These are phyloP conservation scores for Mythimna lalbum DNA, from an alignment of 2,888 invertebrate species.

Conservation along the genomic window DNA sequence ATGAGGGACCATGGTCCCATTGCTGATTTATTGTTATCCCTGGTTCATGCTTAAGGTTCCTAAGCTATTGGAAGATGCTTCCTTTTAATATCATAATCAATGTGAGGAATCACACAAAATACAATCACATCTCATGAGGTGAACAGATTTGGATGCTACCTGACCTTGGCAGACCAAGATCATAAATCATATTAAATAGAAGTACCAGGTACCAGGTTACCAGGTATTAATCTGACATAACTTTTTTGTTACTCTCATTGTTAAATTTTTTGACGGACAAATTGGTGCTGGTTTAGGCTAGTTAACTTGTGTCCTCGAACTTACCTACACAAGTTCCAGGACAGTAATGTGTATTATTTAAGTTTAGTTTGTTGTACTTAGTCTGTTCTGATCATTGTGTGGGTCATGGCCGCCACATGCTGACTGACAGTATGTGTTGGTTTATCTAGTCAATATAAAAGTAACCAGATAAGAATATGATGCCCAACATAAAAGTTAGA, in stretches of 20 bases:
- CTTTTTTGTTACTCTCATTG: not conserved
- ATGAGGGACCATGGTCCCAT: too few relatives aligned
- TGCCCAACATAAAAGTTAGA: not conserved
- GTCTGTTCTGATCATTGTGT: too few relatives aligned
- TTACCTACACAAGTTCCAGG: too few relatives aligned
- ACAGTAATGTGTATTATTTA: too few relatives aligned
- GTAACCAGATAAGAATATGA: not conserved
- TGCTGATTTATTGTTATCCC: not conserved
- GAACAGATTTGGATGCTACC: not conserved
- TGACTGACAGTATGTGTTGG: not conserved
- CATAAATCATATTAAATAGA: not conserved
- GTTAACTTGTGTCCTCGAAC: too few relatives aligned
- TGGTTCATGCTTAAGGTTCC: not conserved
- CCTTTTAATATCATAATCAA: too few relatives aligned
- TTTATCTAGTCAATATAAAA: not conserved
- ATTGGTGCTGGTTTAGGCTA: too few relatives aligned
- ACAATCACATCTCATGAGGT: not conserved
- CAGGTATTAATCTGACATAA: not conserved
- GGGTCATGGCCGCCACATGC: too few relatives aligned
- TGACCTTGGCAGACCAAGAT: not conserved
- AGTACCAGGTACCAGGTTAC: not conserved
- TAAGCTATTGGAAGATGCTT: not conserved
- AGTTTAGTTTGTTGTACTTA: too few relatives aligned
- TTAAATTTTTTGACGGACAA: too few relatives aligned
- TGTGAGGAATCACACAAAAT: not conserved